phyloP scores from a whole-genome alignment of 2,888 invertebrate genomes.

The Orchestes rusci region DNA sequence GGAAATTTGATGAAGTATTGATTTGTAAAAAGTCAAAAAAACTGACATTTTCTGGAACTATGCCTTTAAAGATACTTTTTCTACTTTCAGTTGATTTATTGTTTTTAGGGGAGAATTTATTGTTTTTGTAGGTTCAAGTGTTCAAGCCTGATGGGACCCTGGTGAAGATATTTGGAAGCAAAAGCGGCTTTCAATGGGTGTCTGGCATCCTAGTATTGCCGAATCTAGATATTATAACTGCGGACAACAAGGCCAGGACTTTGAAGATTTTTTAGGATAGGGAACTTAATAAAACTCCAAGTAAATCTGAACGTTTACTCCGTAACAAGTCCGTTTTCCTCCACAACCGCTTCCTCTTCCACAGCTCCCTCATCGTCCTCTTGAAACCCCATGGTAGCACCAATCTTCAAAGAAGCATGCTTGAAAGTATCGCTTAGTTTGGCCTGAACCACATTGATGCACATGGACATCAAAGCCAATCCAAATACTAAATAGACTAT shows the following conservation, averaged over 20 bases:
- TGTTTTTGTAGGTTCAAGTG: constrained; percentile 62
- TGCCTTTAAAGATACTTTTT: no score
- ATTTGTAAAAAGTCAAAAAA: no score
- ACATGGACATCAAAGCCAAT: constrained; percentile 92
- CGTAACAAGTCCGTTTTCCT: constrained; percentile 9
- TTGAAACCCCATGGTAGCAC: constrained; percentile 73
- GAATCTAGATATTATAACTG: constrained; percentile 54
- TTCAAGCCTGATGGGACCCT: constrained; percentile 64
- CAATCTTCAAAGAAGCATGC: constrained; percentile 76
- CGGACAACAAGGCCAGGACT: constrained; percentile 53
- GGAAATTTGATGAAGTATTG: no score
- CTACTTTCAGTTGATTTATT: no score
- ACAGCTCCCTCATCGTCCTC: constrained; percentile 51
- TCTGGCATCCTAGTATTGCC: constrained; percentile 58
- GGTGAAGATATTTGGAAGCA: constrained; percentile 56
- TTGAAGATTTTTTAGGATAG: constrained; percentile 38
- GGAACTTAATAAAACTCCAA: no score
- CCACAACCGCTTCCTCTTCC: constrained; percentile 4
- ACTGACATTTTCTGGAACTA: no score
- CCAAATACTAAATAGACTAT: constrained; percentile 93
- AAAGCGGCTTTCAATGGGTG: constrained; percentile 58
- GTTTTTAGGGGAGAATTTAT: no score
- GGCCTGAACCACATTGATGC: constrained; percentile 93
- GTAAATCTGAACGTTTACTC: no score
- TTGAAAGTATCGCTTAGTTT: constrained; percentile 65